Evolutionary conservation across 1,140 invertebrate genomes (phyloP).

Genomic region (Rhynchophorus ferrugineus): DNA sequence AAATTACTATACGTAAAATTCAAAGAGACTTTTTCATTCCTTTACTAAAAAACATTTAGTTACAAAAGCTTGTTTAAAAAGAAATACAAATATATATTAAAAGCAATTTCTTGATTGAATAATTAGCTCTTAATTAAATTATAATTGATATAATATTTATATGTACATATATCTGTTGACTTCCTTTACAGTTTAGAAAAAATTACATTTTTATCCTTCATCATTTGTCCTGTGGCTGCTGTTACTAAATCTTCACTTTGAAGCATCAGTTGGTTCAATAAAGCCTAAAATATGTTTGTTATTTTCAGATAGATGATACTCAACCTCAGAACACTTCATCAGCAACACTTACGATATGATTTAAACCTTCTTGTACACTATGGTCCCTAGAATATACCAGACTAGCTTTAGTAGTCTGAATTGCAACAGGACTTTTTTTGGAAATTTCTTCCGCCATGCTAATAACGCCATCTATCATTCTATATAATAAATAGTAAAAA

Average conservation of each 20-base stretch:
- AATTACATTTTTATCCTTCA: constrained; percentile 58
- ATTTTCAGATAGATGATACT: constrained; percentile 15
- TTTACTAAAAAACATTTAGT: too few species aligned
- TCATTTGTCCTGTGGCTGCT: constrained; percentile 63
- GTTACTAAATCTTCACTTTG: constrained; percentile 89
- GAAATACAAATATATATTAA: too few species aligned
- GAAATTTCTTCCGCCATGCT: constrained; percentile 74
- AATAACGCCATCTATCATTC: constrained; percentile 62
- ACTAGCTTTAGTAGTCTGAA: constrained; percentile 81
- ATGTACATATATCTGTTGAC: too few species aligned
- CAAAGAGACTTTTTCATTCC: too few species aligned
- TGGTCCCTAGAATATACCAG: constrained; percentile 85
- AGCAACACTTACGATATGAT: constrained; percentile 70
- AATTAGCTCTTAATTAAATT: too few species aligned
- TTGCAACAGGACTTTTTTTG: constrained; percentile 86
- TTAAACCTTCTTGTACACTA: constrained; percentile 72
- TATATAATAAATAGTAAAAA: constrained; percentile 36
- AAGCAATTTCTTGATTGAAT: too few species aligned
- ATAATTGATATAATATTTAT: too few species aligned
- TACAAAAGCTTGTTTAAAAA: too few species aligned
- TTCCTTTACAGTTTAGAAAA: constrained; percentile 69
- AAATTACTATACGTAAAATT: too few species aligned
- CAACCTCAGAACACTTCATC: neutral
- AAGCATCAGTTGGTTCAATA: constrained; percentile 74
- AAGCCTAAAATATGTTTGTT: constrained; percentile 18